These are phyloP conservation scores for Drosophila birchii DNA, from an alignment of 2,888 invertebrate genomes.

Conservation along the genomic window DNA sequence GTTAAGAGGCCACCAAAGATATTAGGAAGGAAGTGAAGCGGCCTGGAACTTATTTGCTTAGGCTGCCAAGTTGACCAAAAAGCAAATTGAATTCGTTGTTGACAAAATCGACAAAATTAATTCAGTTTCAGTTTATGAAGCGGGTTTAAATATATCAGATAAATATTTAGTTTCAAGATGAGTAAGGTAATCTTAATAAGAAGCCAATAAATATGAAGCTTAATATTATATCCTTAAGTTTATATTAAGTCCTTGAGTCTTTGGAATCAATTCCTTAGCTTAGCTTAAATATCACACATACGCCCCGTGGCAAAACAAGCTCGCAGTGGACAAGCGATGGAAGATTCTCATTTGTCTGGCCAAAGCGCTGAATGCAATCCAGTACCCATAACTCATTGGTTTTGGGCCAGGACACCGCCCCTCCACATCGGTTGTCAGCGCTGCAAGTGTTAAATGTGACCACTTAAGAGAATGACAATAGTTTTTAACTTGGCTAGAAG, in stretches of 20 bases:
- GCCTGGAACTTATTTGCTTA: constrained; percentile 36
- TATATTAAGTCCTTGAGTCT: not conserved
- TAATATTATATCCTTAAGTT: not conserved
- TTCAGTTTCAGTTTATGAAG: not conserved
- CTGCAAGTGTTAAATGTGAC: constrained; percentile 80
- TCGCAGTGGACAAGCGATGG: constrained; percentile 17
- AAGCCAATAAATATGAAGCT: not conserved
- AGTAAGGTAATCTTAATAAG: too few relatives aligned
- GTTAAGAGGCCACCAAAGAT: constrained; percentile 8
- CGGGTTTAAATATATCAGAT: not conserved
- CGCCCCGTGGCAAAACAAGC: constrained; percentile 26
- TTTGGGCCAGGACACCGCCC: constrained; percentile 4
- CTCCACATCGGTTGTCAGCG: constrained; percentile 47
- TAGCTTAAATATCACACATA: constrained; percentile 23
- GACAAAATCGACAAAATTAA: constrained; percentile 7
- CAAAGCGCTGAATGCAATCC: constrained; percentile 33
- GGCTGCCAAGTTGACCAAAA: constrained; percentile 20
- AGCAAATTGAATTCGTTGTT: constrained; percentile 21
- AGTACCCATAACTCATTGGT: constrained; percentile 43
- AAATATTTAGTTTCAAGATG: not conserved
- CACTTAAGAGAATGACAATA: constrained; percentile 81
- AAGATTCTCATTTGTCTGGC: constrained; percentile 44
- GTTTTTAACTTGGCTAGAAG: constrained; percentile 82
- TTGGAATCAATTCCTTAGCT: not conserved
- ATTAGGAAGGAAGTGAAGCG: constrained; percentile 29